phyloP scores from a whole-genome alignment of 2,113 vertebrate genomes.

The Bubalus kerabau region DNA sequence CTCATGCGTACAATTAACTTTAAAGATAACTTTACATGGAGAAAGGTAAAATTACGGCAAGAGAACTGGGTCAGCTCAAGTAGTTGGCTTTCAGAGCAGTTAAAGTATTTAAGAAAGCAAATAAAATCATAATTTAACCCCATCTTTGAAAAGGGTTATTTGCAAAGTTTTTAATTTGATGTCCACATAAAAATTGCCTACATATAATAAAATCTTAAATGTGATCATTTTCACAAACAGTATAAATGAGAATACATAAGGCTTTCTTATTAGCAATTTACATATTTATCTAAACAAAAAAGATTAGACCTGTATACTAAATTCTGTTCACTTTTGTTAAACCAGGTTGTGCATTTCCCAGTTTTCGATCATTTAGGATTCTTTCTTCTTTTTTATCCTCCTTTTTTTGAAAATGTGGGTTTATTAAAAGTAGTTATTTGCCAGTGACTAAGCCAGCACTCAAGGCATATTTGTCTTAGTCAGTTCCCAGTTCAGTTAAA shows the following conservation, averaged over 20 bases:
- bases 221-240: not conserved
- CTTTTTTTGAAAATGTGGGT: not conserved
- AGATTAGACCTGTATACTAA: not conserved
- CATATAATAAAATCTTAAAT: not conserved
- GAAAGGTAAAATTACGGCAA: constrained; percentile 44
- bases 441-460: not conserved
- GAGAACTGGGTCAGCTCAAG: constrained; percentile 25
- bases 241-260: not conserved
- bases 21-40: constrained; percentile 29
- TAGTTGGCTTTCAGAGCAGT: not conserved
- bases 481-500: not conserved
- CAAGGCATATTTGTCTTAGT: not conserved
- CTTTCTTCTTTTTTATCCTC: not conserved
- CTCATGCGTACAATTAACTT: constrained; percentile 44
- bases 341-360: not conserved
- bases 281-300: not conserved
- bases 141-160: not conserved
- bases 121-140: not conserved
- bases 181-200: not conserved
- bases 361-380: not conserved
- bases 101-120: not conserved
- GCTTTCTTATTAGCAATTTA: not conserved
- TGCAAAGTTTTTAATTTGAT: not conserved
- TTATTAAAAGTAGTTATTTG: not conserved
- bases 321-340: not conserved